phyloP scores from a whole-genome alignment of 2,797 vertebrate species.

The Typhlichthys subterraneus region DNA sequence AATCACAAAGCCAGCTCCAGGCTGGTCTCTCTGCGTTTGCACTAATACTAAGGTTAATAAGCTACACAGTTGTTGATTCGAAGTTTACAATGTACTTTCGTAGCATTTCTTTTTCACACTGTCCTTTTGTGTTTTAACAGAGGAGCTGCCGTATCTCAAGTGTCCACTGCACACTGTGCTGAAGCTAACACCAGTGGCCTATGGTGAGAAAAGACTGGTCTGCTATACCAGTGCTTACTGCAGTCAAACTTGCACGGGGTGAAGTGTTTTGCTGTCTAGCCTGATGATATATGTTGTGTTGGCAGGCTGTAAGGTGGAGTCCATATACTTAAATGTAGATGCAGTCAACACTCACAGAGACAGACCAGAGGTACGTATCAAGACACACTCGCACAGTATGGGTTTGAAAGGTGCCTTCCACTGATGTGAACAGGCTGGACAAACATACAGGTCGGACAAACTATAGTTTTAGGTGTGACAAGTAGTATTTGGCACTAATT shows the following conservation, averaged over 20 bases:
- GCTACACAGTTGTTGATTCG: neutral
- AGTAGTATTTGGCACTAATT: neutral
- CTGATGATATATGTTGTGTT: constrained; percentile 7
- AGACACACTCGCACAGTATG: neutral
- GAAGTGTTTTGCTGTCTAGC: neutral
- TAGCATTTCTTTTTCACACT: neutral
- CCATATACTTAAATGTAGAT: constrained; percentile 84
- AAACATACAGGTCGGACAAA: neutral
- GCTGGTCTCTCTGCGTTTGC: too few species aligned
- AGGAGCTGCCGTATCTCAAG: constrained; percentile 95
- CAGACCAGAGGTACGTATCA: constrained; percentile 80
- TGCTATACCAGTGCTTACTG: neutral
- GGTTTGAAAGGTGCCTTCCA: neutral
- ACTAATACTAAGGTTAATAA: too few species aligned
- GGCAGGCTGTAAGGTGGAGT: constrained; percentile 88
- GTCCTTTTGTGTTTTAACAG: constrained; percentile 66
- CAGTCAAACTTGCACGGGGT: neutral
- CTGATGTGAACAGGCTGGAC: neutral
- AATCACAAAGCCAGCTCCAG: too few species aligned
- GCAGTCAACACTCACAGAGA: constrained; percentile 88
- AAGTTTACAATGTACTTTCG: too few species aligned
- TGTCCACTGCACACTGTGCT: constrained; percentile 94
- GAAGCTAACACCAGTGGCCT: constrained; percentile 96
- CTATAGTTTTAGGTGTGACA: neutral
- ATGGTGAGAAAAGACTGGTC: constrained; percentile 77